Evolutionary conservation across 2,888 invertebrate species (phyloP).

Genomic region (Zhengitettix transpicula): DNA sequence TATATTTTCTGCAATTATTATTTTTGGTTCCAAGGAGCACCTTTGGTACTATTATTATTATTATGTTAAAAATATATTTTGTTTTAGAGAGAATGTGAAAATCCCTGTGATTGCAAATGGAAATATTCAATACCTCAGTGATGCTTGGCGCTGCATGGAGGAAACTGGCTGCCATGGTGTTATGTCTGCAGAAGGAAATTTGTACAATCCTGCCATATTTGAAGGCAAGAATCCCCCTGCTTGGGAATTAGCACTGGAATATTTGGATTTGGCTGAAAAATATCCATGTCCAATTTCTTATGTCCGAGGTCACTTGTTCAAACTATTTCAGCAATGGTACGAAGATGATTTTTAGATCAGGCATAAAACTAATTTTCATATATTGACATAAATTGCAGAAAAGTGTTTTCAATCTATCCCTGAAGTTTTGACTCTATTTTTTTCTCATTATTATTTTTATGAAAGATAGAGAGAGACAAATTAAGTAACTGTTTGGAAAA

Average conservation of each 20-base stretch:
- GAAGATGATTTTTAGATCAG: background rate
- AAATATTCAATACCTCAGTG: constrained; percentile 82
- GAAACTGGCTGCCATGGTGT: constrained; percentile 75
- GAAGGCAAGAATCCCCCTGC: constrained; percentile 57
- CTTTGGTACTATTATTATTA: too few species aligned
- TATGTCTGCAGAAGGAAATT: constrained; percentile 87
- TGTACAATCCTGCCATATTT: constrained; percentile 95
- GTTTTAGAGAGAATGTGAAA: constrained; percentile 56
- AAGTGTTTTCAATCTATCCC: too few species aligned
- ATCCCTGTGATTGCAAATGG: constrained; percentile 97
- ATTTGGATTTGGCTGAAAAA: constrained; percentile 60
- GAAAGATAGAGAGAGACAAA: too few species aligned
- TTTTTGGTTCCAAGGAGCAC: too few species aligned
- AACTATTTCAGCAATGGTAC: constrained; percentile 87
- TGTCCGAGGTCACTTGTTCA: constrained; percentile 88
- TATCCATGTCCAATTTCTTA: constrained; percentile 83
- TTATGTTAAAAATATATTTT: constrained; percentile 5
- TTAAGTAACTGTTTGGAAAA: too few species aligned
- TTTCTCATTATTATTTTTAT: too few species aligned
- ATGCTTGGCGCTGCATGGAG: constrained; percentile 66
- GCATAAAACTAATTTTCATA: too few species aligned
- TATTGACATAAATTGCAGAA: too few species aligned
- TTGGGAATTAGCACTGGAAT: constrained; percentile 82
- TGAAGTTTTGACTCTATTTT: too few species aligned
- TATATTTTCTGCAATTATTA: too few species aligned